phyloP scores from a whole-genome alignment of 2,888 invertebrate species.

The Philereme vetulata region DNA sequence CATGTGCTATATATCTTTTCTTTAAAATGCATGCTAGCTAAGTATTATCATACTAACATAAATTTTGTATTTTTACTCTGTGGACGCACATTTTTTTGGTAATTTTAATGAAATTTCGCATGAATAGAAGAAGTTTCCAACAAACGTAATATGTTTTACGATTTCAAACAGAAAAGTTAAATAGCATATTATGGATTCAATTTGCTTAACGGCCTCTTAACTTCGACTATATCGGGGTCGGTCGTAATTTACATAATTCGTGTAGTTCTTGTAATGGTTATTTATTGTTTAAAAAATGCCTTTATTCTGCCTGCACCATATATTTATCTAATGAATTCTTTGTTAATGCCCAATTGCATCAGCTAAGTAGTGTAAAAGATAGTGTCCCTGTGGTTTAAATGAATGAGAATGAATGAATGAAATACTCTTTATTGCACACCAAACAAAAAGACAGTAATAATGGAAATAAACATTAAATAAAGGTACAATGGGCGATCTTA shows the following conservation, averaged over 20 bases:
- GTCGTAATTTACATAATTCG: conserved; percentile 31
- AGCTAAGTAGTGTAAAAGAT: no score
- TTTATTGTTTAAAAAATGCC: conserved; percentile 15
- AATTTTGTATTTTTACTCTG: conserved; percentile 40
- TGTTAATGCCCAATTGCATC: no score
- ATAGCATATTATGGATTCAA: conserved; percentile 76
- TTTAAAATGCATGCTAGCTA: no score
- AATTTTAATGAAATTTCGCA: conserved; percentile 43
- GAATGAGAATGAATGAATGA: no score
- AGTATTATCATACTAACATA: no score
- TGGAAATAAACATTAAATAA: no score
- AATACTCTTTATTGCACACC: no score
- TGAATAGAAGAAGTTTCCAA: conserved; percentile 72
- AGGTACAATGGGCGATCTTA: no score
- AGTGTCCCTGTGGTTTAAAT: no score
- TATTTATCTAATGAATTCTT: no score
- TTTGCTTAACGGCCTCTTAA: conserved; percentile 66
- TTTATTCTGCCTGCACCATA: background rate
- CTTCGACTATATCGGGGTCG: conserved; percentile 41
- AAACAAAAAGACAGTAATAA: no score
- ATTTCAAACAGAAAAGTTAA: conserved; percentile 70
- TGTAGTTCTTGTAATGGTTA: conserved; percentile 17
- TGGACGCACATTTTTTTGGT: conserved; percentile 36
- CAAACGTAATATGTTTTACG: conserved; percentile 67
- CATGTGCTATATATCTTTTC: no score